Percentiles rank a stretch among this genome's conserved stretches.
Conservation (phyloP, 2,888 invertebrate species). For the Zaprionus obscuricornis region DNA sequence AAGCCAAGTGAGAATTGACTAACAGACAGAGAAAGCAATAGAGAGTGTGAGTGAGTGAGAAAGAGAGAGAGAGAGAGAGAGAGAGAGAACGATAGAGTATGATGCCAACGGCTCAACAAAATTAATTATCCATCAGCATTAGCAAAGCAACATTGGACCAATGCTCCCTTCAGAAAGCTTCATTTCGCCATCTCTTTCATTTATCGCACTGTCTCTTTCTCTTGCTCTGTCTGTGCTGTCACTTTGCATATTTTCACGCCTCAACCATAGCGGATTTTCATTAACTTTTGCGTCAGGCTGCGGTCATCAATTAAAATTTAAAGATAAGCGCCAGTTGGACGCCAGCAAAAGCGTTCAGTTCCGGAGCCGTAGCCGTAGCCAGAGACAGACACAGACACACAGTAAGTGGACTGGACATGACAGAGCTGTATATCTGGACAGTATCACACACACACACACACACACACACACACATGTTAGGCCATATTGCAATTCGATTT, state of each 20-base stretch:
- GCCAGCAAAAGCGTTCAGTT: conserved; percentile 9
- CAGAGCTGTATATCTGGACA: neutral
- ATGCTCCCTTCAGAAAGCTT: too few relatives aligned
- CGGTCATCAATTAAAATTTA: conserved; percentile 70
- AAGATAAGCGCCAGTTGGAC: conserved; percentile 50
- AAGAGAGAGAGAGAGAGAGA: neutral
- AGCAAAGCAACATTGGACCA: too few relatives aligned
- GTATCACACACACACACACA: too few relatives aligned
- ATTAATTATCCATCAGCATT: conserved; percentile 73
- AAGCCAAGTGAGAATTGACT: conserved; percentile 30
- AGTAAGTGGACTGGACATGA: neutral
- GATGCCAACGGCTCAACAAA: conserved; percentile 49
- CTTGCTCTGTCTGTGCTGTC: conserved; percentile 29
- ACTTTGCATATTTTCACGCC: conserved; percentile 71
- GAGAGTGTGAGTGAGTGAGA: neutral
- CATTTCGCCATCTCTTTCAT: conserved; percentile 9
- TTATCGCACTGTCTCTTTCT: neutral
- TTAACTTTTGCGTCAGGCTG: conserved; percentile 58
- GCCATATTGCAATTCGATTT: conserved; percentile 41
- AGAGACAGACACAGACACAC: too few relatives aligned
- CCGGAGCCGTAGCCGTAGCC: neutral
- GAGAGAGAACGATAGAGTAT: neutral
- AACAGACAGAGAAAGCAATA: neutral
- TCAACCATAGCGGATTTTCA: conserved; percentile 48
- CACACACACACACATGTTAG: conserved; percentile 25